Conservation (phyloP, 2,888 invertebrate genomes). For the Cistogaster globosa region DNA sequence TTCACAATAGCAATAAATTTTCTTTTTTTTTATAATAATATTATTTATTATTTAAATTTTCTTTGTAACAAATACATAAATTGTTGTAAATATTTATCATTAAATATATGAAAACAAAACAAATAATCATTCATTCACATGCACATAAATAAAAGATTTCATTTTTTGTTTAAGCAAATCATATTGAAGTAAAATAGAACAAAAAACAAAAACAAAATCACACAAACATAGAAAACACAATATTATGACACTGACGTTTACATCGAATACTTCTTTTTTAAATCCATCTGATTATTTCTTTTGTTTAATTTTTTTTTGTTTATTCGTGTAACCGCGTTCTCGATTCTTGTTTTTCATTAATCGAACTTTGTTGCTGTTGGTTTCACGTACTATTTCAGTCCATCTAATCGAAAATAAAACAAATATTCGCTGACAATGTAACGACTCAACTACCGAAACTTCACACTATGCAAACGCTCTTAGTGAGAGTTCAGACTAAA, state of each 20-base stretch:
- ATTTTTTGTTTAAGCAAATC: conserved; percentile 19
- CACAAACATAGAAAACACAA: conserved; percentile 26
- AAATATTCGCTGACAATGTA: conserved; percentile 53
- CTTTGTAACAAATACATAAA: conserved; percentile 16
- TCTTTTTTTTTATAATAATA: not conserved
- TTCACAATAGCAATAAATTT: conserved; percentile 14
- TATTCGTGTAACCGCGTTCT: not conserved
- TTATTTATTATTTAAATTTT: not conserved
- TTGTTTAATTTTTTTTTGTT: conserved; percentile 17
- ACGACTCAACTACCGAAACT: conserved; percentile 42
- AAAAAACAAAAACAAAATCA: conserved; percentile 3
- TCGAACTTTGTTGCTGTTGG: conserved; percentile 11
- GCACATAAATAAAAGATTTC: conserved; percentile 22
- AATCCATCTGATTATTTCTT: conserved; percentile 15
- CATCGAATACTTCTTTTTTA: conserved; percentile 9
- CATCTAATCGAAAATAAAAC: conserved; percentile 33
- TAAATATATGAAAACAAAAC: conserved; percentile 12
- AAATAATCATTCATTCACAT: conserved; percentile 27
- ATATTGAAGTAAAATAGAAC: conserved; percentile 15
- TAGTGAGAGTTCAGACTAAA: conserved; percentile 67
- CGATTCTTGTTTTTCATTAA: conserved; percentile 1
- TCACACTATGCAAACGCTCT: conserved; percentile 56
- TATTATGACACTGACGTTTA: conserved; percentile 51
- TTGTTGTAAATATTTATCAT: conserved; percentile 19
- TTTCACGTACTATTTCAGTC: conserved; percentile 37